Evolutionary conservation across 2,113 vertebrate species (phyloP), one percentile per base, ranked within the genome.

Genomic region (Accipiter cooperii): DNA sequence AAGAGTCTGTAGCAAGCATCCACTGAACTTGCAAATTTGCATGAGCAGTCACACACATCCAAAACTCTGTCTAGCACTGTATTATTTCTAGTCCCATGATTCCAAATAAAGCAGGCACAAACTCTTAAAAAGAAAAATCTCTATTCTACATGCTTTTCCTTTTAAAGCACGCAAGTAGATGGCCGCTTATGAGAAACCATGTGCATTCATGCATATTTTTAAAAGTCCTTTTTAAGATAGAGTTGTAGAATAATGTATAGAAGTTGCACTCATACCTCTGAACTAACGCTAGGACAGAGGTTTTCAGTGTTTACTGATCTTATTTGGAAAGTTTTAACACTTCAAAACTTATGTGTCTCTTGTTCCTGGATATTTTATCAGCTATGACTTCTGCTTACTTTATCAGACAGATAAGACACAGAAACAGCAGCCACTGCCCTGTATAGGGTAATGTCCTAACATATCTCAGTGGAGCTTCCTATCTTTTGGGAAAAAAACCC

Each of bases 371-470:
- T 68, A 25, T 49, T 85, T 77, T 69, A 64, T 51, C 63, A 91
- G 54, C 63, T 79, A 36, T 83, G 44, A 63, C 10, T 91, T 80
- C 66, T 74, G 63, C 34, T 86, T 22, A 17, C 58, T 79, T 65
- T 13, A 63, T 47, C 47, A n/a, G 54, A 64, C 17, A 89, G 40
- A 5, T 2, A 8, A 79, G 38, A 80, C 24, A 49, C 42, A 66
- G 25, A 73, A 58, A 55, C 2, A 76, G 69, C 79, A 95, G 68
- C 66, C 38, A 36, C 34, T 77, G 55, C 54, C 52, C 74, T 6
- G 2, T 4, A 68, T 0, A 65, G 18, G 6, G 5, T 33, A 28
- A 51, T 1, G 6, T 34, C 25, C n/a, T 54, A 49, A 64, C 1
- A 5, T 2, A 33, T 5, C 34, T 52, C 25, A 91, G 0, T 10